Evolutionary conservation across 2,888 invertebrate genomes (phyloP), one percentile per base, ranked within the genome.

Genomic region (Xestobium rufovillosum): DNA sequence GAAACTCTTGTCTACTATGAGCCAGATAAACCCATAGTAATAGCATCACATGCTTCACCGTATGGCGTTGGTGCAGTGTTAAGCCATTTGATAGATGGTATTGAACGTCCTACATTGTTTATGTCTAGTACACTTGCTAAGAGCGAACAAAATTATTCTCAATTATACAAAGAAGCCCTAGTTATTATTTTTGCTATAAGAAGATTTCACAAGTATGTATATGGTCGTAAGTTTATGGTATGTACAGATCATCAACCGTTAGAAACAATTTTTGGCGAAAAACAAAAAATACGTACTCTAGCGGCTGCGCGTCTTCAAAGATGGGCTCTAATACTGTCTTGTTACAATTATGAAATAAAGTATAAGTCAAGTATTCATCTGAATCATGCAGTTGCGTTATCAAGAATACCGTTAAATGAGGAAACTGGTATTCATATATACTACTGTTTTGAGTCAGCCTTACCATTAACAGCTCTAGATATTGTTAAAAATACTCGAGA

Each of bases 201-300:
- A 16, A 55, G 52, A 26, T 61, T 59, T 43, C 51, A 57, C 42
- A 56, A 60, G 36, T 63, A 59, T 52, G 45, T 62, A 32, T 38
- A 48, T 25, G 59, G 58, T 3, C 47, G 47, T 3, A 36, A 47
- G 16, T 61, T 61, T 47, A 47, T 44, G 2, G 31, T 61, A 3
- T 29, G 38, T 4, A 51, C 55, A 0, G 59, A 62, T 41, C 57
- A 58, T 30, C 55, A 55, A 38, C 59, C 41, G 38, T 37, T 36
- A 11, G 31, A 31, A 25, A 11, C 25, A 6, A 39, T 31, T 25
- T 34, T 35, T 15, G 12, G 14, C 2, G 8, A 12, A 17, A 27
- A 27, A 27, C 6, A n/a, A 27, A 12, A 12, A n/a, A 14, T 34
- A 3, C 34, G 27, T 6, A 34, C 15, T 4, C 10, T 14, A 9